Evolutionary conservation across 2,797 vertebrate genomes (phyloP).

Genomic region (Nannoperca australis): DNA sequence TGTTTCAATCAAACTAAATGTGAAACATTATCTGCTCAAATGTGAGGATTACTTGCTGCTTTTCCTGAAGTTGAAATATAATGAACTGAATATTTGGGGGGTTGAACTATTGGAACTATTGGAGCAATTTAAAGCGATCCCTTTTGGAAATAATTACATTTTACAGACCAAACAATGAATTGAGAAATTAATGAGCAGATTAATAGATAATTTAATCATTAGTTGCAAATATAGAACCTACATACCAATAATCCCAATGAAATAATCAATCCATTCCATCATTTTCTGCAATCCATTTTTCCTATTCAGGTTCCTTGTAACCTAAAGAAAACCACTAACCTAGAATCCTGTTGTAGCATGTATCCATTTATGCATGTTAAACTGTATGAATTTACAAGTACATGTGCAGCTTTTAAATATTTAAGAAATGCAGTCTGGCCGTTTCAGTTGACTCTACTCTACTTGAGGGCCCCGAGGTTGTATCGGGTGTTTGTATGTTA

Average conservation of each 20-base stretch:
- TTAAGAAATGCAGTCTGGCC: slow-evolving; percentile 33
- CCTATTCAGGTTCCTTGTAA: neutral
- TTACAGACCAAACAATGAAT: neutral
- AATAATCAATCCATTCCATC: neutral
- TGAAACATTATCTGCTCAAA: too few relatives aligned
- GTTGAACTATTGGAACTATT: neutral
- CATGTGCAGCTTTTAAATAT: slow-evolving; percentile 27
- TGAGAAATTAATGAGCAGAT: neutral
- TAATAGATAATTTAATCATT: neutral
- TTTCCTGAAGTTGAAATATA: too few relatives aligned
- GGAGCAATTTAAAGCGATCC: neutral
- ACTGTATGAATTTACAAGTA: slow-evolving; percentile 3
- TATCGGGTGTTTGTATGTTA: slow-evolving; percentile 45
- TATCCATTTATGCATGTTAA: neutral
- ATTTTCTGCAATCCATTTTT: neutral
- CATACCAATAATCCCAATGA: neutral
- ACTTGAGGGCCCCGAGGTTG: slow-evolving; percentile 39
- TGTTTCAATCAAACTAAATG: neutral
- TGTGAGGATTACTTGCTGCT: too few relatives aligned
- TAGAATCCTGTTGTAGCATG: neutral
- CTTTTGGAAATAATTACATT: neutral
- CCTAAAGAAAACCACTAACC: neutral
- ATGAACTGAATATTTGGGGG: neutral
- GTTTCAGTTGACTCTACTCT: slow-evolving; percentile 28
- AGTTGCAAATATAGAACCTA: neutral